phyloP scores from a whole-genome alignment of 2,113 vertebrate species.

The Patagioenas fasciata region DNA sequence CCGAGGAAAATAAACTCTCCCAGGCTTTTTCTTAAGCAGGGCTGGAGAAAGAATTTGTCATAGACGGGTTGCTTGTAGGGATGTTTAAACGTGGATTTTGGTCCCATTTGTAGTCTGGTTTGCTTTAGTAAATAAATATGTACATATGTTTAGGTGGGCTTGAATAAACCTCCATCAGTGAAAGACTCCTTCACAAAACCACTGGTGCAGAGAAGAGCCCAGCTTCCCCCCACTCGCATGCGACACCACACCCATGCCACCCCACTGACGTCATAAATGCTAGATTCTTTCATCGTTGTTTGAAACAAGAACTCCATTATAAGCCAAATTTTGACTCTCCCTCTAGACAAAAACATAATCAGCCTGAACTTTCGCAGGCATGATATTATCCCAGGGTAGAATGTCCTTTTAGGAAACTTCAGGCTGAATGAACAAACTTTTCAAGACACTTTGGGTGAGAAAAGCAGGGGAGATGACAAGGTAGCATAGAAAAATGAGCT shows the following conservation, averaged over 20 bases:
- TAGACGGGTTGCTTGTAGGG: neutral
- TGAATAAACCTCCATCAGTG: slow-evolving; percentile 13
- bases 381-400: slow-evolving; percentile 5
- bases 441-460: neutral
- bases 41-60: neutral
- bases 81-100: neutral
- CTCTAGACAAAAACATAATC: slow-evolving; percentile 43
- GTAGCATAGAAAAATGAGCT: neutral
- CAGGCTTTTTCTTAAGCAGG: slow-evolving; percentile 5
- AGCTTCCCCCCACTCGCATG: neutral
- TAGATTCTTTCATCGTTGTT: slow-evolving; percentile 30
- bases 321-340: neutral
- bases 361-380: slow-evolving; percentile 18
- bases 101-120: slow-evolving; percentile 8
- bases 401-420: neutral
- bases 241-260: neutral
- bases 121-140: slow-evolving; percentile 52
- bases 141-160: slow-evolving; percentile 24
- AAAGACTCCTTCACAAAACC: slow-evolving; percentile 32
- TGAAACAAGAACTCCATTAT: slow-evolving; percentile 58
- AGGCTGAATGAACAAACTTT: neutral
- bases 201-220: neutral
- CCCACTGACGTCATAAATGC: slow-evolving; percentile 24
- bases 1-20: slow-evolving; percentile 49
- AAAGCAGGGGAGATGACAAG: neutral